Conservation (phyloP, 2,888 invertebrate genomes). For the Osedax frankpressi region DNA sequence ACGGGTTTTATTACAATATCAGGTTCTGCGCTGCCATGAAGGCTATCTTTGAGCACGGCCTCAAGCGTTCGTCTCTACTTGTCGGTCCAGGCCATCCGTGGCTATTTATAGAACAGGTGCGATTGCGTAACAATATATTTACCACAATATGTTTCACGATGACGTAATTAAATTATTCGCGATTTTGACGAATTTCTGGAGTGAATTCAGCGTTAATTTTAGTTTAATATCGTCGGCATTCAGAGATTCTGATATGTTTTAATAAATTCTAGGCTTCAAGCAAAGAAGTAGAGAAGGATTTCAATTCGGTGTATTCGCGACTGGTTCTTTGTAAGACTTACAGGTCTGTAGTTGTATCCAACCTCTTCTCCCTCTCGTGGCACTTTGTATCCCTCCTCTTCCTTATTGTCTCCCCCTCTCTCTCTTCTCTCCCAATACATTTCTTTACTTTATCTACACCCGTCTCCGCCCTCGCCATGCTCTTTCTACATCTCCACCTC, state of each 20-base stretch:
- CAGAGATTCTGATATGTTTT: not conserved
- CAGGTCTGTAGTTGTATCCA: too few species aligned
- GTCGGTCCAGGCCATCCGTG: conserved; percentile 91
- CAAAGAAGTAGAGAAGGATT: conserved; percentile 90
- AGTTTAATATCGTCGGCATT: not conserved
- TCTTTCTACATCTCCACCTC: not conserved
- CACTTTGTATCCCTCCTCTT: too few species aligned
- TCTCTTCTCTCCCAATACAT: too few species aligned
- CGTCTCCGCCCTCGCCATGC: too few species aligned
- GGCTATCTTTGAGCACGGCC: conserved; percentile 83
- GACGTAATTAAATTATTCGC: not conserved
- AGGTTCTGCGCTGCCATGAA: conserved; percentile 77
- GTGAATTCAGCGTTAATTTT: not conserved
- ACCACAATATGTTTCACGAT: too few species aligned
- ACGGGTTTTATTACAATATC: conserved; percentile 23
- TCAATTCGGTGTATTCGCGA: conserved; percentile 91
- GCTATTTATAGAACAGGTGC: conserved; percentile 92
- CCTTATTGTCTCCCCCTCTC: too few species aligned
- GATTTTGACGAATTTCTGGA: not conserved
- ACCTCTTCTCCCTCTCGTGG: too few species aligned
- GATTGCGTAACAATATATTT: too few species aligned
- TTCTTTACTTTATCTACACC: not conserved
- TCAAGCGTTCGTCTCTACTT: conserved; percentile 75
- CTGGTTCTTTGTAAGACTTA: conserved; percentile 94
- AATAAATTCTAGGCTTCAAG: conserved; percentile 60